Evolutionary conservation across 1,140 invertebrate species (phyloP).

Genomic region (Eurosta solidaginis): DNA sequence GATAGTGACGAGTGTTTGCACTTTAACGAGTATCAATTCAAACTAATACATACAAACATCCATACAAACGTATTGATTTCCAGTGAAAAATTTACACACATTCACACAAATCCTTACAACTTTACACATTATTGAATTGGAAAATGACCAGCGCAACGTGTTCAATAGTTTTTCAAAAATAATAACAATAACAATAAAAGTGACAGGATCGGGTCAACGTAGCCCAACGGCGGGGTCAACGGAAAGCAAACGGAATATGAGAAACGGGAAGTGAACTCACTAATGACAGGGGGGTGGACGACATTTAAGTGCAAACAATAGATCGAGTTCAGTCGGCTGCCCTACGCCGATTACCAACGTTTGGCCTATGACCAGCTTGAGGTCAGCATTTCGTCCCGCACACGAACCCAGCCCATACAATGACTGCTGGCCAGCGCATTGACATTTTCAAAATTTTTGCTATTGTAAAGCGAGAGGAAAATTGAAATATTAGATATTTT

Average conservation of each 20-base stretch:
- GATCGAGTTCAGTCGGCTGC: not conserved
- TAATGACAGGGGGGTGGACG: slow-evolving; percentile 21
- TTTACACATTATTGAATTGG: slow-evolving; percentile 10
- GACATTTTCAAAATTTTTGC: slow-evolving; percentile 13
- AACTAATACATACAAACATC: not conserved
- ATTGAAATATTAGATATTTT: slow-evolving; percentile 28
- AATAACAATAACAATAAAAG: slow-evolving; percentile 24
- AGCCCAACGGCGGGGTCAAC: not conserved
- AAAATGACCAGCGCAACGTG: slow-evolving; percentile 26
- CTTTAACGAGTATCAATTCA: slow-evolving; percentile 25
- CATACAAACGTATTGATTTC: not conserved
- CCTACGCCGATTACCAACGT: not conserved
- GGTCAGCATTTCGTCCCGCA: slow-evolving; percentile 5
- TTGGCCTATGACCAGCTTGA: slow-evolving; percentile 9
- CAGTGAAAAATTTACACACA: not conserved
- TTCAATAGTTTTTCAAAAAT: slow-evolving; percentile 8
- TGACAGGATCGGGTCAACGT: slow-evolving; percentile 12
- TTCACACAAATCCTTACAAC: not conserved
- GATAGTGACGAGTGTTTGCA: slow-evolving; percentile 25
- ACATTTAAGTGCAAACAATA: slow-evolving; percentile 14
- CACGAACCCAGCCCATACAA: not conserved
- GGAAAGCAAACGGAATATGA: not conserved
- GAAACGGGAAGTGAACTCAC: slow-evolving; percentile 2
- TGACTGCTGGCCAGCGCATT: not conserved
- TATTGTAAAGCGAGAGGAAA: slow-evolving; percentile 25